These are phyloP conservation scores for Neosilurus hyrtlii DNA, from an alignment of 2,797 vertebrate species.

Conservation along the genomic window DNA sequence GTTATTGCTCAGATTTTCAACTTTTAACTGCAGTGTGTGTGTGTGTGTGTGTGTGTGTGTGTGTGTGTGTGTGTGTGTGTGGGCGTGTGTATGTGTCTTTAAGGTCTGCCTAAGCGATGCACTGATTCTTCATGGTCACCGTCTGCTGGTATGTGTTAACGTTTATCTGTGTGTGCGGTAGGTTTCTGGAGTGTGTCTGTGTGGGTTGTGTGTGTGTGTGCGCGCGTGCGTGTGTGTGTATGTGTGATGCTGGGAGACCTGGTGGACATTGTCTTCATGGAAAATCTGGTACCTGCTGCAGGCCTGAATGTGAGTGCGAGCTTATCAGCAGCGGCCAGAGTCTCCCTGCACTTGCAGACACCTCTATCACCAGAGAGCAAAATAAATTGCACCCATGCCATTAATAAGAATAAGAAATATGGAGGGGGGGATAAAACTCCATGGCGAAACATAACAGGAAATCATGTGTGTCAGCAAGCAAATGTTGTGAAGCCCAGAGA, in stretches of 20 bases:
- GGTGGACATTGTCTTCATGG: slow-evolving; percentile 88
- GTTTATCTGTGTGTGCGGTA: slow-evolving; percentile 48
- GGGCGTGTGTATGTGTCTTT: slow-evolving; percentile 8
- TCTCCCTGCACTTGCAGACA: slow-evolving; percentile 72
- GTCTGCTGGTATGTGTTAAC: slow-evolving; percentile 29
- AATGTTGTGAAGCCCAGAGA: slow-evolving; percentile 48
- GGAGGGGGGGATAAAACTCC: slow-evolving; percentile 69
- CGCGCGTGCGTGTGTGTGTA: slow-evolving; percentile 38
- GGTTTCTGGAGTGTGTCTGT: slow-evolving; percentile 43
- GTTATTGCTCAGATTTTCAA: slow-evolving; percentile 47
- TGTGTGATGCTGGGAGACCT: slow-evolving; percentile 70
- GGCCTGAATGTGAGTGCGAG: slow-evolving; percentile 73
- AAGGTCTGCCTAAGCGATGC: slow-evolving; percentile 28
- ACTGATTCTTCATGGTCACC: slow-evolving; percentile 39
- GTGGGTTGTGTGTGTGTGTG: slow-evolving; percentile 17
- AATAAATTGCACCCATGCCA: slow-evolving; percentile 93
- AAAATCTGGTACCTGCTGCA: slow-evolving; percentile 88
- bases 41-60: neutral
- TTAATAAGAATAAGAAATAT: slow-evolving; percentile 95
- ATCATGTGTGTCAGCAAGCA: slow-evolving; percentile 63
- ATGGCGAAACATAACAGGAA: slow-evolving; percentile 70
- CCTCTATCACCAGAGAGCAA: slow-evolving; percentile 90
- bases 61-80: neutral
- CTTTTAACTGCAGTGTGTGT: slow-evolving; percentile 19
- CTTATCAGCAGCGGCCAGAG: slow-evolving; percentile 94